Evolutionary conservation across 2,888 invertebrate species (phyloP).

Genomic region (Diloba caeruleocephala): DNA sequence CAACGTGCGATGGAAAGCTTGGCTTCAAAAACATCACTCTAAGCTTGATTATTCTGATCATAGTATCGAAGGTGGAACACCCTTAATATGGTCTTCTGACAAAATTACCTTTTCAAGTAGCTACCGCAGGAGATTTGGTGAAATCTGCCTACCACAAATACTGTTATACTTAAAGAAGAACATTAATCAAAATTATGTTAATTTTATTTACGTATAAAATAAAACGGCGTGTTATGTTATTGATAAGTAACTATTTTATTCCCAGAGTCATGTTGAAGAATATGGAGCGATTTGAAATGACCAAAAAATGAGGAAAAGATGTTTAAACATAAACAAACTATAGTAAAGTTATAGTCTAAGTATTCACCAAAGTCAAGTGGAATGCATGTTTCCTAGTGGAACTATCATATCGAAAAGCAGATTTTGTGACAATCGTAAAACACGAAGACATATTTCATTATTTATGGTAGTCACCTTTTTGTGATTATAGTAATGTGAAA

Average conservation of each 20-base stretch:
- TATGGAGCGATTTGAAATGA: slow-evolving; percentile 81
- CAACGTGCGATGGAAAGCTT: not conserved
- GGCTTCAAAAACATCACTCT: slow-evolving; percentile 25
- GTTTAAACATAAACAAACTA: slow-evolving; percentile 60
- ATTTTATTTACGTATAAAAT: slow-evolving; percentile 46
- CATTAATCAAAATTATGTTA: slow-evolving; percentile 53
- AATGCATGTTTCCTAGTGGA: slow-evolving; percentile 58
- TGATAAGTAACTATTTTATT: slow-evolving; percentile 55
- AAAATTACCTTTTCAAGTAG: slow-evolving; percentile 60
- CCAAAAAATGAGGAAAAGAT: slow-evolving; percentile 79
- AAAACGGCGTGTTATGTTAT: slow-evolving; percentile 40
- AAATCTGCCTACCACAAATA: slow-evolving; percentile 60
- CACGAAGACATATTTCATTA: slow-evolving; percentile 78
- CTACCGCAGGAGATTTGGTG: slow-evolving; percentile 55
- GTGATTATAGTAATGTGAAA: slow-evolving; percentile 84
- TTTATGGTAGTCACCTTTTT: slow-evolving; percentile 85
- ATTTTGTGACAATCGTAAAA: slow-evolving; percentile 72
- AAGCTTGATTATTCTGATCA: slow-evolving; percentile 39
- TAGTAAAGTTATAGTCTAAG: slow-evolving; percentile 71
- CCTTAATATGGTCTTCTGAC: slow-evolving; percentile 45
- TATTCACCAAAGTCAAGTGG: slow-evolving; percentile 78
- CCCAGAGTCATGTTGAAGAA: slow-evolving; percentile 63
- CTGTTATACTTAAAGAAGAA: slow-evolving; percentile 42
- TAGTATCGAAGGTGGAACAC: slow-evolving; percentile 32
- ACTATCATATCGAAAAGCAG: slow-evolving; percentile 82